These are phyloP conservation scores for Eurytoma californica DNA, from an alignment of 2,888 invertebrate genomes.

Conservation along the genomic window DNA sequence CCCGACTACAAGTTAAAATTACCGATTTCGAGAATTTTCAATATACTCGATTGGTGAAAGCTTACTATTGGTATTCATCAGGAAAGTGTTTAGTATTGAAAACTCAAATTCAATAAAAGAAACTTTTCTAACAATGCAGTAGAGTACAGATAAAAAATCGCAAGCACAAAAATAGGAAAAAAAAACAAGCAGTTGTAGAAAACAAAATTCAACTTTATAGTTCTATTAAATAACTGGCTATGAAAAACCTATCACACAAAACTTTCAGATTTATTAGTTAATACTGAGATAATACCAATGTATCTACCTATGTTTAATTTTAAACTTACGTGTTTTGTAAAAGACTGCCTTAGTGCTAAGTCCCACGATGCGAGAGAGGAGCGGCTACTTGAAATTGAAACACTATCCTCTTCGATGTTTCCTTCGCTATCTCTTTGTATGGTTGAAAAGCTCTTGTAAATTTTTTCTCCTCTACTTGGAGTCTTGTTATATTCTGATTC, in stretches of 20 bases:
- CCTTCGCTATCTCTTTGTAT: constrained; percentile 73
- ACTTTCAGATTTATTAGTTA: constrained; percentile 40
- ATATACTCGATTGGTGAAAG: not conserved
- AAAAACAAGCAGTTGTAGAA: constrained; percentile 44
- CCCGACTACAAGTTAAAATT: constrained; percentile 72
- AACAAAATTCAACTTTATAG: constrained; percentile 36
- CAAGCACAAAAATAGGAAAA: constrained; percentile 40
- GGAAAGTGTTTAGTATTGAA: constrained; percentile 12
- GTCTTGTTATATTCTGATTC: constrained; percentile 76
- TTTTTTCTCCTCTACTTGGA: constrained; percentile 72
- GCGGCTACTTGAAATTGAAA: constrained; percentile 79
- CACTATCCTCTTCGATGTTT: constrained; percentile 73
- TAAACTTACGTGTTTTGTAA: constrained; percentile 74
- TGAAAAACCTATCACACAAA: constrained; percentile 51
- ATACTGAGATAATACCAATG: constrained; percentile 29
- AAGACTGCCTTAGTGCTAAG: constrained; percentile 76
- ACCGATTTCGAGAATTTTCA: constrained; percentile 47
- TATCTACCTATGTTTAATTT: constrained; percentile 23
- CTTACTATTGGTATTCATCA: not conserved
- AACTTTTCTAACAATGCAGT: constrained; percentile 34
- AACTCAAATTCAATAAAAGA: constrained; percentile 45
- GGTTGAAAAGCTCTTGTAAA: constrained; percentile 73
- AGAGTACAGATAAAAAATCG: constrained; percentile 14
- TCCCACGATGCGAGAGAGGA: constrained; percentile 80
- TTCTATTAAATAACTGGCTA: constrained; percentile 28